A percentile compares a stretch with the other conserved stretches of the same genome.
phyloP scores from a whole-genome alignment of 2,113 vertebrate genomes.

The Atrichornis clamosus region DNA sequence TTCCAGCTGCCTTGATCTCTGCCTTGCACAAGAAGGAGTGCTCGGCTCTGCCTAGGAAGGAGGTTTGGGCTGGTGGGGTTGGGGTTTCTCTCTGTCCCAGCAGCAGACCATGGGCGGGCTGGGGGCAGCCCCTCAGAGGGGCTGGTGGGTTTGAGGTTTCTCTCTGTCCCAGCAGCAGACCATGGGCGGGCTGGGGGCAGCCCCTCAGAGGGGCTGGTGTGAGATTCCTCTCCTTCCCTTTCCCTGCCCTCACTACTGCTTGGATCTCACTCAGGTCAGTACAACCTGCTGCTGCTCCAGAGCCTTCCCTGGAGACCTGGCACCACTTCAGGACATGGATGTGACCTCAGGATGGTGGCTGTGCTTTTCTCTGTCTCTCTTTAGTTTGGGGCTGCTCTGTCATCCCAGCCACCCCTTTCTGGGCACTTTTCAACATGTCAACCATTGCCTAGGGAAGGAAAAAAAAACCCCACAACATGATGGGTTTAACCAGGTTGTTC shows the following conservation, averaged over 20 bases:
- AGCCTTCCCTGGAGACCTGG: neutral
- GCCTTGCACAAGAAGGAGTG: neutral
- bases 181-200: neutral
- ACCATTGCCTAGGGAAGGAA: neutral
- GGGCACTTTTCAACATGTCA: neutral
- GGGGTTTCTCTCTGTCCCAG: no score
- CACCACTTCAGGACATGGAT: neutral
- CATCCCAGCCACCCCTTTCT: neutral
- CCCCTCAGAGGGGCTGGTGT: neutral
- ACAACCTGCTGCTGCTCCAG: neutral
- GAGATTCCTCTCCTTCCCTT: neutral
- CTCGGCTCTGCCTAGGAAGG: neutral
- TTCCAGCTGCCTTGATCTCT: neutral
- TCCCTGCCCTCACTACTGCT: neutral
- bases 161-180: no score
- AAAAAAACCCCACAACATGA: rapidly evolving
- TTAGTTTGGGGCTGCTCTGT: neutral
- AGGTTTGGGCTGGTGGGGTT: neutral
- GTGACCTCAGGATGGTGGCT: neutral
- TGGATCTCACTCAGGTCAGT: neutral
- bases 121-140: neutral
- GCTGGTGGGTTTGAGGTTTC: neutral
- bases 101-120: neutral
- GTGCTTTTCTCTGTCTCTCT: neutral
- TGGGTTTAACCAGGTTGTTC: neutral